Percentiles rank a stretch among this genome's conserved stretches.
These are phyloP conservation scores for Lophochroa leadbeateri DNA, from an alignment of 2,113 vertebrate species.

Conservation along the genomic window DNA sequence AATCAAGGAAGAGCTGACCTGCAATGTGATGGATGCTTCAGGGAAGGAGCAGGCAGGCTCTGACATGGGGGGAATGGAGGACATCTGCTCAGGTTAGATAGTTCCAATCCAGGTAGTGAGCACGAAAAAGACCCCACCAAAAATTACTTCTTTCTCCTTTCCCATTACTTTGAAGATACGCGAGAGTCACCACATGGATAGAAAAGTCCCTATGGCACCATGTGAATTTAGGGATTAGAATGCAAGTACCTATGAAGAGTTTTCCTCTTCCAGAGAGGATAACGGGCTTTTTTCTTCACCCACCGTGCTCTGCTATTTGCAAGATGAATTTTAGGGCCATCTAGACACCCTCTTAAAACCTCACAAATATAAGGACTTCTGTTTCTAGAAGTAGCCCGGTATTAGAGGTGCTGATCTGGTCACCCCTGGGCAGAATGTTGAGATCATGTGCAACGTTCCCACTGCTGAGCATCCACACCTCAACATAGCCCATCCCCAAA, in stretches of 20 bases:
- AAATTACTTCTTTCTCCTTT: neutral
- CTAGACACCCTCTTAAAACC: neutral
- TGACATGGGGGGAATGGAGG: neutral
- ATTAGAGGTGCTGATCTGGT: neutral
- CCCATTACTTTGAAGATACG: neutral
- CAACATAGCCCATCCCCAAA: neutral
- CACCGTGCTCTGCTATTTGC: neutral
- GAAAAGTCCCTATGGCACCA: neutral
- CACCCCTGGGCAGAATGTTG: neutral
- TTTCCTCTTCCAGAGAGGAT: neutral
- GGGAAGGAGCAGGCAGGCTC: neutral
- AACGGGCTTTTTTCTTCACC: neutral
- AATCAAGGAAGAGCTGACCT: constrained; percentile 32
- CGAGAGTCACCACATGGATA: neutral
- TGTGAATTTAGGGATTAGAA: neutral
- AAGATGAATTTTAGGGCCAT: neutral
- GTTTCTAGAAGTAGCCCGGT: neutral
- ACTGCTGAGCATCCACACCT: neutral
- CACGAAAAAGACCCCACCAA: neutral
- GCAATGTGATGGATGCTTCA: constrained; percentile 20
- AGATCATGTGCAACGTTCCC: neutral
- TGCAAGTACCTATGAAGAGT: neutral
- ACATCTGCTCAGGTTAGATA: constrained; percentile 18
- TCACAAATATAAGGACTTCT: neutral
- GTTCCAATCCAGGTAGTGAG: neutral